These are phyloP conservation scores for Tokudaia muenninki DNA, from an alignment of 2,797 vertebrate species.

Conservation along the genomic window DNA sequence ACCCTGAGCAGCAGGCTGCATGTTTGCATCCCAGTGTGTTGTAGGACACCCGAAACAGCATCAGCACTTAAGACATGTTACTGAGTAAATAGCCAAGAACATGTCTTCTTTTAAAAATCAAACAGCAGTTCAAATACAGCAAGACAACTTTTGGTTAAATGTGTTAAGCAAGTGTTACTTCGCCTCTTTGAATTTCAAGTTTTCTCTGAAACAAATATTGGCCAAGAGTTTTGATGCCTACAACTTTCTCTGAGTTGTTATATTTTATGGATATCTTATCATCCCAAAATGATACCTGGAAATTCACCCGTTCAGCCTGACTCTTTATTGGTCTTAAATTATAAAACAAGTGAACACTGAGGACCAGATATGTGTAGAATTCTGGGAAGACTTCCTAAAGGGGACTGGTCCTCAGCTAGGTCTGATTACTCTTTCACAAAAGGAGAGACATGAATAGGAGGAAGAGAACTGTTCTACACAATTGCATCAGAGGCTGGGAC, in stretches of 20 bases:
- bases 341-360: conserved; percentile 31
- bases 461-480: background rate
- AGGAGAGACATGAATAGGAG: background rate
- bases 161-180: conserved; percentile 27
- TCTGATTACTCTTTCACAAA: background rate
- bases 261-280: conserved; percentile 15
- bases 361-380: background rate
- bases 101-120: background rate
- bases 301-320: background rate
- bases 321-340: conserved; percentile 1
- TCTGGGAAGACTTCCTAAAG: conserved; percentile 8
- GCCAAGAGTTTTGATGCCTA: conserved; percentile 34
- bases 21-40: background rate
- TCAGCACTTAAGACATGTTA: background rate
- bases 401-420: background rate
- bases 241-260: background rate
- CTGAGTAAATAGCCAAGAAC: background rate
- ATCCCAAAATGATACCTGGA: background rate
- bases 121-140: background rate
- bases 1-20: background rate
- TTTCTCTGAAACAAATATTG: conserved; percentile 19
- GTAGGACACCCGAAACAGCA: background rate
- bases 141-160: background rate
- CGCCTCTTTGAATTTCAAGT: background rate
- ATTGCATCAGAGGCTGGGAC: background rate